A percentile compares a stretch with the other conserved stretches of the same genome.
Conservation (phyloP, 2,797 vertebrate genomes). For the Melanogrammus aeglefinus region DNA sequence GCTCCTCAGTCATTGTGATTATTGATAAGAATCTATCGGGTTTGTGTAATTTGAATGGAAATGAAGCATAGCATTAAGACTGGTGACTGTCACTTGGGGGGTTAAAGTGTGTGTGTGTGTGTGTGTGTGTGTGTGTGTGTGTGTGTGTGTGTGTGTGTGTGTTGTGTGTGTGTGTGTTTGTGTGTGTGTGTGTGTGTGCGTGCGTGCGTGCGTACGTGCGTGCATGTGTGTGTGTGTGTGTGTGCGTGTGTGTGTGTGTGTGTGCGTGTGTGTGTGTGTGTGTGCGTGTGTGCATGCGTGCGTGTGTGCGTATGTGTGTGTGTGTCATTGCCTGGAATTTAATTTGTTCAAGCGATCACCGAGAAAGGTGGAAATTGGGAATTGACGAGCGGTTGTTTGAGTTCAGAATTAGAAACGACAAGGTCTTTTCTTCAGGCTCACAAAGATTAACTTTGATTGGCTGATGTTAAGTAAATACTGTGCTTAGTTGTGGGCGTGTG, state of each 20-base stretch:
- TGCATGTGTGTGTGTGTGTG: neutral
- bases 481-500: conserved; percentile 7
- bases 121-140: neutral
- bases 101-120: conserved; percentile 42
- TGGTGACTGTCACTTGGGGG: conserved; percentile 51
- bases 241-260: neutral
- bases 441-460: neutral
- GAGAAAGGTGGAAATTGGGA: conserved; percentile 30
- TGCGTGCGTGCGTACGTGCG: neutral
- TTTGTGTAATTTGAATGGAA: conserved; percentile 74
- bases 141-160: too few species aligned
- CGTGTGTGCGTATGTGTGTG: neutral
- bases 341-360: conserved; percentile 66
- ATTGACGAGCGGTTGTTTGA: conserved; percentile 76
- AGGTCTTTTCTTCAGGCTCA: conserved; percentile 29
- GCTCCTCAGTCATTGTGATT: conserved; percentile 21
- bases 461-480: conserved; percentile 48
- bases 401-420: conserved; percentile 73
- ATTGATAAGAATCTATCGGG: conserved; percentile 61
- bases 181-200: too few species aligned
- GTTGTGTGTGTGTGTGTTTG: conserved; percentile 9
- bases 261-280: neutral
- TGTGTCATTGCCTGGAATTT: conserved; percentile 57
- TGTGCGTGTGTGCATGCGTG: neutral
- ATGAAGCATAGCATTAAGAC: conserved; percentile 70